Evolutionary conservation across 2,797 vertebrate species (phyloP), one percentile per base, ranked within the genome.

Genomic region (Coilia nasus): DNA sequence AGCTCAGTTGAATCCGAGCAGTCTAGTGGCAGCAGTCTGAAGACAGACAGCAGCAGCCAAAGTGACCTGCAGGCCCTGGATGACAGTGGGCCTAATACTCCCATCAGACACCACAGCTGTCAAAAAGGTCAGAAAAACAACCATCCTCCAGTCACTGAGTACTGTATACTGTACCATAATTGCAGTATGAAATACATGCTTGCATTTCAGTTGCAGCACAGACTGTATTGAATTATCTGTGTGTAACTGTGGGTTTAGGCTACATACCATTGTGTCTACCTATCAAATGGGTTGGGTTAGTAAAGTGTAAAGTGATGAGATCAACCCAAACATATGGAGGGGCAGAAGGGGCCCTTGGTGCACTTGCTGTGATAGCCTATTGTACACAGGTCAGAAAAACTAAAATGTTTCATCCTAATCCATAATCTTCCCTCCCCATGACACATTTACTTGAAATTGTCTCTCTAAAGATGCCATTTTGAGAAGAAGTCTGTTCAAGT

Each of bases 41-140:
- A 64, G 62, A 64, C 62, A 28, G 11, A 28, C 62, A 64, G 62
- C 62, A 64, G 67, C 14, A 75, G 67, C 67, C 67, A 75, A 17
- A 35, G 15, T 75, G 67, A 35, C 67, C 31, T 75, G 28, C 67
- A 75, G 31, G 6, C 28, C 67, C 31, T 35, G 64, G 12, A 71
- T 17, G 28, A 31, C 28, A 64, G n/a, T 11, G 9, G 60, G 3
- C 28, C 25, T 0, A 35, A 17, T 9, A 71, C 64, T 15, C 64
- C 28, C 14, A 7, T 75, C 15, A 75, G 25, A 71, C 64, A 35
- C 28, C 28, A 19, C 67, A 75, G 67, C 67, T 5, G 14, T 35
- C 67, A 75, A 28, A 75, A 15, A 75, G 67, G 67, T 75, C 28
- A 75, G 28, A 31, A 19, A 5, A 75, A 17, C 67, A 5, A 4